Evolutionary conservation across 1,140 invertebrate species (phyloP), one percentile per base, ranked within the genome.

Genomic region (Neocloeon triangulifer): DNA sequence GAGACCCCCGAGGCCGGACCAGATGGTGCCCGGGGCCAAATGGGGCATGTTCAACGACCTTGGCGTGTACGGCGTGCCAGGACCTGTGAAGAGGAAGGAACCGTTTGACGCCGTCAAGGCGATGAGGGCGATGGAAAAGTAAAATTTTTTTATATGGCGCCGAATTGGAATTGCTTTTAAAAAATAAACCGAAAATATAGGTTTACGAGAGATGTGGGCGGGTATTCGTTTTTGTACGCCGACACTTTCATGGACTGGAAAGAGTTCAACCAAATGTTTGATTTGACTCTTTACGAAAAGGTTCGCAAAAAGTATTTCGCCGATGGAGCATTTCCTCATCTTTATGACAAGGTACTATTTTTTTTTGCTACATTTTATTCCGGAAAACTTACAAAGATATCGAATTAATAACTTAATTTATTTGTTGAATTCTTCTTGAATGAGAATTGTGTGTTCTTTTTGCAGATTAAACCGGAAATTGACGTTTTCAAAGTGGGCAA

Each of bases 391-490:
- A n/a, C n/a, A n/a, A n/a, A n/a, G n/a, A n/a, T n/a, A n/a, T n/a
- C n/a, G n/a, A n/a, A n/a, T n/a, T n/a, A n/a, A n/a, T n/a, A n/a
- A n/a, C n/a, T n/a, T n/a, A n/a, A n/a, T n/a, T n/a, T n/a, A n/a
- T n/a, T n/a, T n/a, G n/a, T n/a, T n/a, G n/a, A n/a, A n/a, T n/a
- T n/a, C 17, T 19, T 6, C 25, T 23, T 5, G 17, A 32, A n/a
- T n/a, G n/a, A n/a, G n/a, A n/a, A n/a, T 36, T 37, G 13, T 18
- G 23, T 17, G 25, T n/a, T n/a, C 43, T 40, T 44, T 51, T n/a
- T n/a, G n/a, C n/a, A n/a, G n/a, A n/a, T n/a, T 3, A 56, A 69
- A 39, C 70, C 70, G 1, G 70, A 73, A 50, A 63, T 73, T 25
- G 63, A 74, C 45, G 67, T 74, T 8, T 62, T 70, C 38, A 49